A percentile compares a stretch with the other conserved stretches of the same genome.
These are phyloP conservation scores for Tachysurus fulvidraco DNA, from an alignment of 2,113 vertebrate species.

Conservation along the genomic window DNA sequence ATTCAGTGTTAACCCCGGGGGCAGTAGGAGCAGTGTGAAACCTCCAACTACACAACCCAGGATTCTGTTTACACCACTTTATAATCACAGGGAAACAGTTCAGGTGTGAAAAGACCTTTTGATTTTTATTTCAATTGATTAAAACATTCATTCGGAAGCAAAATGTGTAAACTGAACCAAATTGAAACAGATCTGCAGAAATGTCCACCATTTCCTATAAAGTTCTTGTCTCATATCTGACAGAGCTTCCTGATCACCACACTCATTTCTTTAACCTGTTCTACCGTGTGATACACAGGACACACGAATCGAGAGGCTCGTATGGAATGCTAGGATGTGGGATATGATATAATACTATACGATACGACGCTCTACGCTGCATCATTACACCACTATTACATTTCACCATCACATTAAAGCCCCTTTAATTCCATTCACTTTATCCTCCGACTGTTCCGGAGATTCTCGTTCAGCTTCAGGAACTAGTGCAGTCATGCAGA, in stretches of 20 bases:
- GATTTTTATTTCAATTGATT: not conserved
- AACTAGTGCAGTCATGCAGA: not conserved
- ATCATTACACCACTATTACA: not conserved
- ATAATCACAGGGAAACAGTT: no score
- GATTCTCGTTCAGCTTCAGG: not conserved
- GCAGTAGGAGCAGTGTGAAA: no score
- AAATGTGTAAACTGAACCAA: no score
- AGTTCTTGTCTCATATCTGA: not conserved
- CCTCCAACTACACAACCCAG: no score
- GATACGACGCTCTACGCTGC: not conserved
- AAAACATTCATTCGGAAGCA: not conserved
- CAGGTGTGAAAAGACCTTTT: no score
- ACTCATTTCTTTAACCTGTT: not conserved
- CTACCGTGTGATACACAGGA: not conserved
- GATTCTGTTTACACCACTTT: no score
- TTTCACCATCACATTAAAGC: conserved; percentile 12
- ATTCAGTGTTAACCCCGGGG: no score
- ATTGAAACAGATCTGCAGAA: no score
- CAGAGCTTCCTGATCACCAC: not conserved
- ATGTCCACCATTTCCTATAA: no score
- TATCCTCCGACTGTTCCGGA: not conserved
- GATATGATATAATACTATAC: not conserved
- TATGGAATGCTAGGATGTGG: not conserved
- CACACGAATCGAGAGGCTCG: not conserved
- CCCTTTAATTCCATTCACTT: not conserved